Base-by-base conservation (phyloP, 2,113 vertebrate genomes). In the Grammomys dolichurus region DNA sequence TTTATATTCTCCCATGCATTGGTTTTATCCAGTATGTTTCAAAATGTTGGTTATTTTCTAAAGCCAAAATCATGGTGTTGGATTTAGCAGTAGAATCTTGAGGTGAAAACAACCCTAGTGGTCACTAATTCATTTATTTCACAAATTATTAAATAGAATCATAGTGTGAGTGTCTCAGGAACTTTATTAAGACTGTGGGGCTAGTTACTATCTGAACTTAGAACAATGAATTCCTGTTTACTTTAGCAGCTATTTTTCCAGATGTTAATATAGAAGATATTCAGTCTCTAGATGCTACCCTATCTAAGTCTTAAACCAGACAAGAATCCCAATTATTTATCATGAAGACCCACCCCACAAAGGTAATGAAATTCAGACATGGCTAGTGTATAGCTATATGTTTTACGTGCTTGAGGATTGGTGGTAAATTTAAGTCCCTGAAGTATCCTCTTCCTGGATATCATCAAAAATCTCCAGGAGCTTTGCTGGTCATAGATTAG, bases 81-180 rank as follows among this genome's bases (percentile, higher is more conserved):
- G 12, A 33, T 69, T 69, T 33, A 69, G 65, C 16, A 36, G 24
- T 31, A 76, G 75, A 93, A 54, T 67, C 76, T 65, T 65, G 16
- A 67, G 33, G 10, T 67, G 56, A 65, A 65, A 93, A 76, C 51
- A 13, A 51, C 31, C 9, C 11, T 54, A 22, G 11, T 28, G 33
- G 28, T 19, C 69, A 86, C 86, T 94, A 13, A 90, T 91, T 82
- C 16, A 54, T 91, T 94, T 26, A 82, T 54, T 94, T 97, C 87
- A 94, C 31, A 76, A 96, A 76, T 92, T 72, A 90, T 60, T 77
- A 86, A 94, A 85, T 17, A 54, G 58, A 85, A 96, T 31, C 43
- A 86, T 76, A 54, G 1, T 60, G 20, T 76, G 13, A 67, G 16
- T 76, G 10, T 70, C 56, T 58, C 16, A 20, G 36, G 46, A 54